Base-by-base conservation (phyloP, 2,797 vertebrate species). In the Onychomys torridus region DNA sequence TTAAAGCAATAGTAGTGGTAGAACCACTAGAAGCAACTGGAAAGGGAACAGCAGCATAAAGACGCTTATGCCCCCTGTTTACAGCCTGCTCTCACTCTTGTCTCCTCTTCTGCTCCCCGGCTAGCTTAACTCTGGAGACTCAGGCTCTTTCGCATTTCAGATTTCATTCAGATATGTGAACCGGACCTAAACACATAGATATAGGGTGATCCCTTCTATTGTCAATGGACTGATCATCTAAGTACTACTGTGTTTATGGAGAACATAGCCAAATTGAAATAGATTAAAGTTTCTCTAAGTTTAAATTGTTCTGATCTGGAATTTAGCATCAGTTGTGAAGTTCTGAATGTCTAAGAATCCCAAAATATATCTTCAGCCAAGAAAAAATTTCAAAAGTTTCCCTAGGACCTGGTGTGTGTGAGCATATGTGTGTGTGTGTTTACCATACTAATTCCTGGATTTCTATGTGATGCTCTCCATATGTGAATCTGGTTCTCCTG, bases 291-390 rank as follows among this genome's bases (percentile, higher is more conserved):
- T 49, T 46, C 37, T 75, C 77, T 57, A 93, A 83, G 82, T 86
- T 3, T 69, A 94, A 32, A 76, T 21, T 49, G 16, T 17, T 69
- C 34, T 71, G 6, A 73, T 91, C 49, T 73, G 16, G 43, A 93
- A 32, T 59, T 77, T 52, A 76, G 40, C 19, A 93, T 6, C 27
- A 4, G 17, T 37, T 78, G 19, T 37, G 29, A 67, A 90, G 8
- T 89, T 97, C 69, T 90, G 76, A 91, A 75, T 52, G 46, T 23
- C 46, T 89, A 91, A 21, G 19, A 12, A 89, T 69, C 73, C 46
- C 21, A 63, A 83, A 81, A 79, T 59, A 21, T 57, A 37, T 40
- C 14, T 37, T 90, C 79, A 32, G 37, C 34, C 37, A 84, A 63
- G 40, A 11, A 83, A 52, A 40, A 37, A 59, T 71, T 93, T 88